Evolutionary conservation across 2,888 invertebrate species (phyloP), one percentile per base, ranked within the genome.

Genomic region (Cheilosia urbana): DNA sequence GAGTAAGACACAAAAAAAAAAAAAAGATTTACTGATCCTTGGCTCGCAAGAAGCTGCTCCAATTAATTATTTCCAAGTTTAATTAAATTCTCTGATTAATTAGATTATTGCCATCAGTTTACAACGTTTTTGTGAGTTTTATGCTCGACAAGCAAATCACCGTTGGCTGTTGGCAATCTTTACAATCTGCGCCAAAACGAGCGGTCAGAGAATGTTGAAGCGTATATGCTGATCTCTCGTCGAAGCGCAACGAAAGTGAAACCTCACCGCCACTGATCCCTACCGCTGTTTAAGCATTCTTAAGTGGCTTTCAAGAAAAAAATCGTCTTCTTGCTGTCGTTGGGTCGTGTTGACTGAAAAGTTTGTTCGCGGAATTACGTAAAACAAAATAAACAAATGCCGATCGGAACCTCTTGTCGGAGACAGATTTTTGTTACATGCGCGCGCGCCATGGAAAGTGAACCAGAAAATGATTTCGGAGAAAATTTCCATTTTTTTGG

Each of bases 71-170:
- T 53, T 51, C 24, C 42, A 47, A 57, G 68, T 68, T 73, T 84
- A 84, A 84, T 84, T 84, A 79, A 83, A 63, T 57, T n/a, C 63
- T 45, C 45, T 73, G 75, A 79, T 79, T 79, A 84, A 79, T 79
- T 73, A 63, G 69, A 69, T 69, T 53, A 21, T 21, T 58, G 34
- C 42, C 27, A 13, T 34, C 45, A 55, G 53, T 73, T 68, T 75
- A 57, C 47, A 57, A 51, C 24, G 47, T 37, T 17, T 60, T 78
- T 72, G 11, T 47, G 9, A 42, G 49, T 37, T 42, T 72, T 40
- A 3, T 63, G 34, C 24, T 47, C 27, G 49, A 68, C 68, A 63
- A 69, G 34, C 63, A 62, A 76, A 75, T 80, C 75, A 69, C 55
- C 3, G 24, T 51, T 42, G 53, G n/a, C 42, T 45, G 37, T 45